A percentile compares a stretch with the other conserved stretches of the same genome.
Evolutionary conservation across 2,113 vertebrate species (phyloP).

Genomic region (Condylura cristata): DNA sequence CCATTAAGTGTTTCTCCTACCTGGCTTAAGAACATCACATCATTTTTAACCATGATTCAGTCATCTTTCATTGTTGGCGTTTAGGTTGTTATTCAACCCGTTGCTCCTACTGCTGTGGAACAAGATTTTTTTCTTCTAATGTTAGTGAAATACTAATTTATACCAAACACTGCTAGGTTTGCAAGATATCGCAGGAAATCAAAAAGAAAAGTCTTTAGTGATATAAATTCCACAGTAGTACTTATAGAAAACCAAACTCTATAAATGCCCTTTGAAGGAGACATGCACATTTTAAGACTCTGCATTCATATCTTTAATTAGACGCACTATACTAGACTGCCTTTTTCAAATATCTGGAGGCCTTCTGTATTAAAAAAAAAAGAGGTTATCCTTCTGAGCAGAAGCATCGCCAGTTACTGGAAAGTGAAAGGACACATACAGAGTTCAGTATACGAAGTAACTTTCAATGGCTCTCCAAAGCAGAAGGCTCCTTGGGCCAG

Average conservation of each 20-base stretch:
- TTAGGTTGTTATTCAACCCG: neutral
- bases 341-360: neutral
- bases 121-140: neutral
- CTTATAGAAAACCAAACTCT: neutral
- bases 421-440: neutral
- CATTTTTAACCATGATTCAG: neutral
- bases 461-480: neutral
- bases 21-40: neutral
- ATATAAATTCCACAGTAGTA: neutral
- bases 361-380: neutral
- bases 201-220: neutral
- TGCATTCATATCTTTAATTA: neutral
- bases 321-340: neutral
- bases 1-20: neutral
- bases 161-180: neutral
- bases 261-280: neutral
- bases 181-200: neutral
- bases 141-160: neutral
- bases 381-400: neutral
- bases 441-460: neutral
- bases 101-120: constrained; percentile 1
- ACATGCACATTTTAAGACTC: neutral
- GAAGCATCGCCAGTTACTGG: neutral
- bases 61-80: neutral
- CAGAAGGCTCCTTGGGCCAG: neutral